Evolutionary conservation across 2,797 vertebrate species (phyloP), one percentile per base, ranked within the genome.

Genomic region (Aphelocoma californica): DNA sequence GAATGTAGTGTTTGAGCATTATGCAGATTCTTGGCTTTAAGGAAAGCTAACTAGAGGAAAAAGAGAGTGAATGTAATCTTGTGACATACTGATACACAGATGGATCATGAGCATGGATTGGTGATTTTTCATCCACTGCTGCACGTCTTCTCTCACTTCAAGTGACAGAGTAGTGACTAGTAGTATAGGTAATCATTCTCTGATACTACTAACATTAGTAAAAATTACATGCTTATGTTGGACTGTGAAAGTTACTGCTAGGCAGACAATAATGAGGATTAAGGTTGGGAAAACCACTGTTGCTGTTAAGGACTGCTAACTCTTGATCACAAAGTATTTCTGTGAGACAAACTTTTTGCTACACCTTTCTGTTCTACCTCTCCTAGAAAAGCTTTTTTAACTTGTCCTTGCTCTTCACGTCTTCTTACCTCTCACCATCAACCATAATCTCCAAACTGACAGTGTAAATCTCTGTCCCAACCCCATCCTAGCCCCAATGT

Each of bases 221-320:
- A 79, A 70, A 48, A 29, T 16, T 44, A 2, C 28, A 38, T 36
- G 18, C 4, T 14, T 67, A 23, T 28, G 9, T 14, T 31, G 23
- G 14, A 47, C 36, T 26, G 14, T 12, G 58, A 45, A 92, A 77
- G 18, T n/a, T 64, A 50, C 29, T 42, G 6, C 31, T 69, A 60
- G n/a, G 13, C 4, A 42, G 20, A 75, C 18, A 12, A 38, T 32
- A 25, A 11, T 23, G 24, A 23, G 6, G 9, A n/a, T n/a, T 25
- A 29, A 42, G 20, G 23, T 36, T 0, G 0, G 31, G 18, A 40
- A 91, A 71, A 72, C 12, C 2, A 12, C 1, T 34, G 9, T 2
- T 64, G 14, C 29, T 45, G 10, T 23, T 81, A 38, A 87, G 60
- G 51, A 16, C 3, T 44, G 44, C 25, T 42, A 18, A 54, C 48